phyloP scores from a whole-genome alignment of 2,797 vertebrate species.

The Spinibarbus caldwelli region DNA sequence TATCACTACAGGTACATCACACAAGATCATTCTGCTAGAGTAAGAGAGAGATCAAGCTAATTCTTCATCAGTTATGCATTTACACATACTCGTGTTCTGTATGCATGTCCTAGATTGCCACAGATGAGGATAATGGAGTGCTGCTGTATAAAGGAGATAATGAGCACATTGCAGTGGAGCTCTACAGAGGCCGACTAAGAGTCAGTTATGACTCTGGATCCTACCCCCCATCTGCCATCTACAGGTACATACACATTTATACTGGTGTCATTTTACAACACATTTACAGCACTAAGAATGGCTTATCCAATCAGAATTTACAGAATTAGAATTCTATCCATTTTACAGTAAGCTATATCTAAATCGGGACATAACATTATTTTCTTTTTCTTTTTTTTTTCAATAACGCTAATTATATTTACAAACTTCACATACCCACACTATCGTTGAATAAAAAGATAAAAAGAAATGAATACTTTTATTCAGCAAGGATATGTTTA shows the following conservation, averaged over 20 bases:
- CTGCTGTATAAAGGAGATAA: constrained; percentile 93
- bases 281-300: not conserved
- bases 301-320: not conserved
- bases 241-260: constrained; percentile 85
- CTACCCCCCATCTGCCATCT: constrained; percentile 93
- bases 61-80: constrained; percentile 24
- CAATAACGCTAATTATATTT: not conserved
- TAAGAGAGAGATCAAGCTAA: not conserved
- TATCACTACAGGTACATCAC: constrained; percentile 90
- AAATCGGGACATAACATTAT: not conserved
- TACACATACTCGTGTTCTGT: constrained; percentile 11
- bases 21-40: not conserved
- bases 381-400: not conserved
- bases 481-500: not conserved
- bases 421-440: not conserved
- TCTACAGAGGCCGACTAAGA: constrained; percentile 92
- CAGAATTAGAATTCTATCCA: not conserved
- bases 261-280: too few relatives aligned
- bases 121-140: constrained; percentile 95
- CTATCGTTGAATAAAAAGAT: not conserved
- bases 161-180: constrained; percentile 93
- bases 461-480: too few relatives aligned
- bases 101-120: constrained; percentile 84
- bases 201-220: constrained; percentile 95
- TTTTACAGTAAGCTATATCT: not conserved